Base-by-base conservation (phyloP, 1,140 invertebrate species). In the Caenorhabditis latens region DNA sequence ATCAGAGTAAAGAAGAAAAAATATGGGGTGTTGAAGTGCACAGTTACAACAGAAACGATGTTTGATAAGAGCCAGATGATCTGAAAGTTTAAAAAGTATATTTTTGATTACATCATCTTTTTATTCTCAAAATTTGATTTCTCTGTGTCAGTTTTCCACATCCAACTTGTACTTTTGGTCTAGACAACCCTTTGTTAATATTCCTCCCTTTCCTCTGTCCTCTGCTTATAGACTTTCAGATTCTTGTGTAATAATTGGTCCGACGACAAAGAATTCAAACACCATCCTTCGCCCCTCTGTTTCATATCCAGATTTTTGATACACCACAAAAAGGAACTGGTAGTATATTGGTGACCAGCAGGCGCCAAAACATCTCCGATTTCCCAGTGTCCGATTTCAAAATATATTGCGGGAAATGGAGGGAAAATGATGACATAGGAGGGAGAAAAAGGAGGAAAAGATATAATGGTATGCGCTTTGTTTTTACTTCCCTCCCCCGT, bases 281-380 rank as follows among this genome's bases (percentile, higher is more conserved):
- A 43, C 65, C 65, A 71, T 32, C 13, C 13, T 6, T 19, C 57
- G n/a, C n/a, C 16, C 57, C 16, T 5, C 3, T 6, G 0, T 32
- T 32, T 32, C 0, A 32, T 32, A 32, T 32, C 32, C 61, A 50
- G 71, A 50, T 79, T 50, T 79, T 50, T 79, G 71, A 79, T 48
- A 79, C 71, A 71, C 65, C 42, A 32, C 3, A 71, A 71, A 71
- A 50, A 21, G 19, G 19, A 71, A 71, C 65, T 71, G 65, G 65
- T 79, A 71, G 13, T 21, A 19, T 71, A 46, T 71, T 53, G 71
- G 71, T 50, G 71, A 79, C 71, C 71, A 79, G 71, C 46, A 50
- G 71, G 71, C 71, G 71, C n/a, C 71, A 79, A 79, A 79, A 79
- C 24, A 79, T 79, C 71, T 79, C 71, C 71, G 71, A 79, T 79